Evolutionary conservation across 2,113 vertebrate species (phyloP).

Genomic region (Sardina pilchardus): DNA sequence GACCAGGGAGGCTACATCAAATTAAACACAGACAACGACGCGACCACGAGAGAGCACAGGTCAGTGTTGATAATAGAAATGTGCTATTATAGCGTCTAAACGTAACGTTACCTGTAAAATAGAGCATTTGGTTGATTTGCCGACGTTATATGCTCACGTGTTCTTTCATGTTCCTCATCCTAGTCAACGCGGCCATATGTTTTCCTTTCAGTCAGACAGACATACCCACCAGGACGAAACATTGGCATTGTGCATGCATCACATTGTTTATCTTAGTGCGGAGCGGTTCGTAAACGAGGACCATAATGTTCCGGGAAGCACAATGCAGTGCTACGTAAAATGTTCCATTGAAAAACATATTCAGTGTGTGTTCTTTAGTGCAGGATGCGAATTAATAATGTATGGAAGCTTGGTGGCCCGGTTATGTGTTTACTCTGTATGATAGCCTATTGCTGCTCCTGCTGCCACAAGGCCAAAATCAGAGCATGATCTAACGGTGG

Average conservation of each 20-base stretch:
- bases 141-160: background rate
- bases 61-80: conserved; percentile 3
- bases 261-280: background rate
- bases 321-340: background rate
- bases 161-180: background rate
- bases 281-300: background rate
- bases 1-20: conserved; percentile 16
- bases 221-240: background rate
- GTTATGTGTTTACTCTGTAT: background rate
- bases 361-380: background rate
- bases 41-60: conserved; percentile 38
- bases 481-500: background rate
- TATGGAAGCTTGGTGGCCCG: background rate
- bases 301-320: background rate
- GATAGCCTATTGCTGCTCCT: background rate
- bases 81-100: background rate
- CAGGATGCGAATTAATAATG: background rate
- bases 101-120: background rate
- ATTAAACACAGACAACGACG: conserved; percentile 38
- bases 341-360: background rate
- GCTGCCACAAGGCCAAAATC: background rate
- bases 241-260: background rate
- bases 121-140: background rate
- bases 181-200: conserved; percentile 9
- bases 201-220: background rate